Conservation (phyloP, 1,140 invertebrate genomes). For the Idris sp. region DNA sequence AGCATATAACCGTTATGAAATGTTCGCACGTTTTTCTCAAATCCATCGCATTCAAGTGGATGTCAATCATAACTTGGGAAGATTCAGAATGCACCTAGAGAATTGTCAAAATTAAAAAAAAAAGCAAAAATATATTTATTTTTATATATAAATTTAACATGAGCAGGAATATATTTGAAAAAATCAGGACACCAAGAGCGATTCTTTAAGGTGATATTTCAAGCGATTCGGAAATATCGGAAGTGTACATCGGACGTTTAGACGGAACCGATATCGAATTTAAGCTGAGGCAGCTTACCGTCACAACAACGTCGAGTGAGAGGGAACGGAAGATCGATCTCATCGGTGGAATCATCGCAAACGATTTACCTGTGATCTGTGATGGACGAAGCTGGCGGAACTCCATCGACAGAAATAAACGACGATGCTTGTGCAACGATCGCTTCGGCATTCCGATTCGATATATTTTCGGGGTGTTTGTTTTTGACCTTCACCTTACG, state of each 20-base stretch:
- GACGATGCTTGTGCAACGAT: no score
- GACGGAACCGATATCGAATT: conserved; percentile 64
- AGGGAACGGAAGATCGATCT: conserved; percentile 29
- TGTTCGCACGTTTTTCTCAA: conserved; percentile 28
- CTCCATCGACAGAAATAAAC: no score
- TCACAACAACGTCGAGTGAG: conserved; percentile 22
- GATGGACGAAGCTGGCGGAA: no score
- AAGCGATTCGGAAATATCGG: conserved; percentile 54
- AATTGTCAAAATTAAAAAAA: conserved; percentile 9
- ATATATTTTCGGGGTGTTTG: no score
- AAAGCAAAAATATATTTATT: no score
- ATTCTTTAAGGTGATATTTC: conserved; percentile 58
- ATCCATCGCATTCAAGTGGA: conserved; percentile 20
- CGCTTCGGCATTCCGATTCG: no score
- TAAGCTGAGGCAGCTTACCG: conserved; percentile 51
- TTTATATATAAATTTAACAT: no score
- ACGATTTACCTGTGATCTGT: conserved; percentile 68
- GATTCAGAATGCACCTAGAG: conserved; percentile 16
- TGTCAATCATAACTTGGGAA: conserved; percentile 34
- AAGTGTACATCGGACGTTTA: conserved; percentile 55
- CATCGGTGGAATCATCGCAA: conserved; percentile 66
- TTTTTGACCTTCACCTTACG: no score
- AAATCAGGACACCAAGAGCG: conserved; percentile 27
- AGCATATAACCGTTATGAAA: conserved; percentile 2
- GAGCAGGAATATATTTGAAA: conserved; percentile 40